Base-by-base conservation (phyloP, 1,140 invertebrate species). In the Maniola jurtina region DNA sequence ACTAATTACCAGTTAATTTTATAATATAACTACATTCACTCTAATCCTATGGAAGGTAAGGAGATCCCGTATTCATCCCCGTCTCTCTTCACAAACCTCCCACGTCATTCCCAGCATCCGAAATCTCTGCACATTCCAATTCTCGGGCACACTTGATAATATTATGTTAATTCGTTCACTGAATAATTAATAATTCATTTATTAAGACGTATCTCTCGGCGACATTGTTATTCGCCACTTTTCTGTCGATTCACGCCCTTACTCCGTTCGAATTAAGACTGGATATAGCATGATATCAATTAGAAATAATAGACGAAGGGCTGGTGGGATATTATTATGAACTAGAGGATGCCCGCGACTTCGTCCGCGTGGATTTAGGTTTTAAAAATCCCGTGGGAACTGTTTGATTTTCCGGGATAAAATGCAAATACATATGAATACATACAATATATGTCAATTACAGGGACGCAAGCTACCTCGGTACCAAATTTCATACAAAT, bases 181-280 rank as follows among this genome's bases (percentile, higher is more conserved):
- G 85, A 86, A 88, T 88, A 88, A 88, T n/a, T n/a, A n/a, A 88
- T 86, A 85, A 88, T 88, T 86, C 81, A 81, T 85, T 84, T 81
- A 79, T 83, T 77, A 84, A 84, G 77, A 79, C 78, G 79, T 83
- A 84, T 86, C 82, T 74, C 78, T 79, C 75, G 73, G 69, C 73
- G 75, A 74, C 75, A 79, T 80, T 83, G 74, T 82, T 73, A 71
- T 75, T 73, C 61, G 14, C 62, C 1, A 14, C 47, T 36, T 40
- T 45, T 16, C 4, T n/a, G 52, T 47, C 54, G 45, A 75, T 68
- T 70, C 38, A 13, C 9, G 47, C 47, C 50, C 52, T 57, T 73
- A 73, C 15, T 25, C 11, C 33, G 9, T 61, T 38, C 0, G 40
- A 2, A 0, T 50, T 67, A 76, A 58, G 61, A 64, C 73, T 40